Conservation (phyloP, 2,888 invertebrate species). For the Tubulanus polymorphus region DNA sequence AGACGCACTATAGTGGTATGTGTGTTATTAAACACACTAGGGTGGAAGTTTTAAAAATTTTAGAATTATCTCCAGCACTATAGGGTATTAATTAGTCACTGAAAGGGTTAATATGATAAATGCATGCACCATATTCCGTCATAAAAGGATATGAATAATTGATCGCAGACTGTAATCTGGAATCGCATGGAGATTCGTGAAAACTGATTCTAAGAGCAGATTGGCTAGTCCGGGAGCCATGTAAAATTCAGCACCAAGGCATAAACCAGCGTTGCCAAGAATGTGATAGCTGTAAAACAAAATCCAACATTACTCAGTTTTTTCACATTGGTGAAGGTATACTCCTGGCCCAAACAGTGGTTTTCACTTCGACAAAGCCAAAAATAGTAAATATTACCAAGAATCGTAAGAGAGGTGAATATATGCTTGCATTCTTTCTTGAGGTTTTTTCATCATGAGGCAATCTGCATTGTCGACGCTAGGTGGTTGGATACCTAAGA, state of each 20-base stretch:
- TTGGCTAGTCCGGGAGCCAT: slow-evolving; percentile 70
- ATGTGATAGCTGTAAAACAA: slow-evolving; percentile 63
- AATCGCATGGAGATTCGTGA: slow-evolving; percentile 67
- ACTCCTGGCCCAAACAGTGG: no score
- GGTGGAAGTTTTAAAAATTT: no score
- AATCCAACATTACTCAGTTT: no score
- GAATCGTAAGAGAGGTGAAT: no score
- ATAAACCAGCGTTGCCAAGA: slow-evolving; percentile 72
- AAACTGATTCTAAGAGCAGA: slow-evolving; percentile 69
- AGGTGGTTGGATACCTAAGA: slow-evolving; percentile 36
- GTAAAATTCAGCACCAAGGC: slow-evolving; percentile 83
- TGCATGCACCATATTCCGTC: background rate
- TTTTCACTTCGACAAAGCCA: no score
- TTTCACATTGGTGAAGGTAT: no score
- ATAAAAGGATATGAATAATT: slow-evolving; percentile 61
- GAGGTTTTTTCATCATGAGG: slow-evolving; percentile 54
- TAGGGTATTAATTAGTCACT: no score
- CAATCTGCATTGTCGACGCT: slow-evolving; percentile 39
- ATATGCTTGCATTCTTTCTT: slow-evolving; percentile 83
- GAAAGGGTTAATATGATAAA: no score
- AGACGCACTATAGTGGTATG: no score
- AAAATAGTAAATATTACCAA: no score
- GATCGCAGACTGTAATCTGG: slow-evolving; percentile 83
- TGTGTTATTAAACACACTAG: no score
- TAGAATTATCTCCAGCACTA: no score